Evolutionary conservation across 2,113 vertebrate species (phyloP), one percentile per base, ranked within the genome.

Genomic region (Diadophis punctatus): DNA sequence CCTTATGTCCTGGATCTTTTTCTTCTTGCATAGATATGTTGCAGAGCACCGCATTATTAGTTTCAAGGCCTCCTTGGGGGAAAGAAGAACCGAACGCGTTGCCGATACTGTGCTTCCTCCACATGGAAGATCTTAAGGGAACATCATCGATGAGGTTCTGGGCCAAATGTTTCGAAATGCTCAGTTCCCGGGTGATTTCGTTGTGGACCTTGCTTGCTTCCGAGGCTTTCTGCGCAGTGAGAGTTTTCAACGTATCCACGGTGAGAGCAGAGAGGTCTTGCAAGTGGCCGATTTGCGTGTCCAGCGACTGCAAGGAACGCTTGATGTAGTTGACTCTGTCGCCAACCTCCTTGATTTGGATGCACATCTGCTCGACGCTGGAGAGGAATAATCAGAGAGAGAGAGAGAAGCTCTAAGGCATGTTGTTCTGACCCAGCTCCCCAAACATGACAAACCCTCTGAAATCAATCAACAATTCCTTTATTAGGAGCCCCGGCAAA

Each of bases 251-350:
- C n/a, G 99, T 99, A 96, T 99, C 99, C 96, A 99, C 99, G 11
- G 99, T 99, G 9, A 99, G 97, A 46, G 98, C 99, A 1, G 99
- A 99, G 30, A 99, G 98, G 94, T 99, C 99, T 96, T 99, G 99
- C n/a, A 99, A 97, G 97, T 99, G 99, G 22, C 99, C 99, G 90
- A 99, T 99, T 93, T 99, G 99, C 20, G 99, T 99, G 97, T 99
- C 99, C 97, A 99, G 97, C 30, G 99, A 99, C 96, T 99, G 99
- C 93, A 99, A 96, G 8, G 99, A 99, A 68, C 99, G 98, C 96
- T 99, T 99, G 95, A 99, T 99, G 95, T 99, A 99, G 98, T 99
- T 99, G 93, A 99, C 99, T 84, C 98, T 98, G 98, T 99, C 99
- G 85, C 99, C 98, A 58, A 99, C 99, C 97, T 99, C 99, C 97